Base-by-base conservation (phyloP, 2,888 invertebrate genomes). In the Drosophila bunnanda region DNA sequence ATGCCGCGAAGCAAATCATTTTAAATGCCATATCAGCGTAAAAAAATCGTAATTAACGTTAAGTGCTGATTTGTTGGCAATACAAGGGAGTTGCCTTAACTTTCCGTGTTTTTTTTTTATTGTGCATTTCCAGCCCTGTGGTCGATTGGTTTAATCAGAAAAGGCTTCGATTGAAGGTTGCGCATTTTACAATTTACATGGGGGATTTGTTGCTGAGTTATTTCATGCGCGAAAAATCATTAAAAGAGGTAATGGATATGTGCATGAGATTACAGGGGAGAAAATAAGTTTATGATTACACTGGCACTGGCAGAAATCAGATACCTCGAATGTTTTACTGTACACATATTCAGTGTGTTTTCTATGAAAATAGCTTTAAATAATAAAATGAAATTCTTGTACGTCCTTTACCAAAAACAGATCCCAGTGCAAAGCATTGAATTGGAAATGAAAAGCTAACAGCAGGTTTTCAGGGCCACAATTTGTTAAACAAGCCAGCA, bases 61-160 rank as follows among this genome's bases (percentile, higher is more conserved):
- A 85, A 85, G 90, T 85, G 89, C 87, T 83, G 81, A 85, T 88
- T 85, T 88, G 73, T 77, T 61, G 66, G 69, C 71, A 53, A 73
- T 56, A 65, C 43, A 56, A 22, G 32, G 1, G 55, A 64, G 54
- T 28, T 46, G 73, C 38, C 53, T 53, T 22, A 65, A 58, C 50
- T 66, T 62, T 64, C 46, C n/a, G 15, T 59, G 20, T 59, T 32
- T 43, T 61, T 46, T 46, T 59, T 30, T 41, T 46, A 48, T 38
- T n/a, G 22, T 25, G 25, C 39, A 48, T 20, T 32, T 66, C 12
- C 22, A n/a, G 50, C 36, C 36, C 36, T 69, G 60, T 66, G 75
- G 75, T 72, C 57, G 64, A 82, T 85, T 60, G 46, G 72, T 76
- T 68, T 59, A 71, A 67, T 67, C 72, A 48, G 67, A 22, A 36